Evolutionary conservation across 2,888 invertebrate species (phyloP), one percentile per base, ranked within the genome.

Genomic region (Seira musarum): DNA sequence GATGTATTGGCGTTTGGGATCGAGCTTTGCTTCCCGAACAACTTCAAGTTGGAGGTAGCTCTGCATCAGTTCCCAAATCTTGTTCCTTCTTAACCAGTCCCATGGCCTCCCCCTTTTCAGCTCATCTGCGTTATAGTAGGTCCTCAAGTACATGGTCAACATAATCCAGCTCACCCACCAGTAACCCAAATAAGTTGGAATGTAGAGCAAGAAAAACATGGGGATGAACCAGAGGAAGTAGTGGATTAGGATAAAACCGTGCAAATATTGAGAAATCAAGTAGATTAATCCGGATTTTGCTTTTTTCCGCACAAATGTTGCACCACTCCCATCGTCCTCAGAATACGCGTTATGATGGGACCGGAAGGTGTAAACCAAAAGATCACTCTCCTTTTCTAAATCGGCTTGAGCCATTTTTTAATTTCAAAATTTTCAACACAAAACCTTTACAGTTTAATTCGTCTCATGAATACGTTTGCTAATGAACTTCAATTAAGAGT

Each of bases 191-290:
- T 68, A 25, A 5, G 63, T 69, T 13, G 74, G 80, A 30, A 80
- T 25, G 40, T 69, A 80, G 2, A 74, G 40, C 6, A 64, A 2
- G n/a, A 74, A n/a, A 2, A 80, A 46, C 80, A 80, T 80, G 0
- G 80, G 80, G 65, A 80, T 80, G 21, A 69, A 63, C 73, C 74
- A 80, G 15, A 80, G 74, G 60, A 80, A 80, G 25, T 80, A 80
- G 60, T 80, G 80, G 17, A 80, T 80, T 2, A 80, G 30, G 15
- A 74, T 49, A 8, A 80, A 15, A 21, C 80, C 80, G 40, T 68
- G 68, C 19, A 74, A 61, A 65, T 74, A 60, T 68, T 80, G 80
- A 8, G 40, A 15, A 6, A 80, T 6, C 1, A 49, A 46, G 24
- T 64, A 57, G 1, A 8, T 35, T 15, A 6, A 1, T 15, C 66